Percentiles rank a stretch among this genome's conserved stretches.
phyloP scores from a whole-genome alignment of 2,888 invertebrate species.

The Leptarthrus brevirostris region DNA sequence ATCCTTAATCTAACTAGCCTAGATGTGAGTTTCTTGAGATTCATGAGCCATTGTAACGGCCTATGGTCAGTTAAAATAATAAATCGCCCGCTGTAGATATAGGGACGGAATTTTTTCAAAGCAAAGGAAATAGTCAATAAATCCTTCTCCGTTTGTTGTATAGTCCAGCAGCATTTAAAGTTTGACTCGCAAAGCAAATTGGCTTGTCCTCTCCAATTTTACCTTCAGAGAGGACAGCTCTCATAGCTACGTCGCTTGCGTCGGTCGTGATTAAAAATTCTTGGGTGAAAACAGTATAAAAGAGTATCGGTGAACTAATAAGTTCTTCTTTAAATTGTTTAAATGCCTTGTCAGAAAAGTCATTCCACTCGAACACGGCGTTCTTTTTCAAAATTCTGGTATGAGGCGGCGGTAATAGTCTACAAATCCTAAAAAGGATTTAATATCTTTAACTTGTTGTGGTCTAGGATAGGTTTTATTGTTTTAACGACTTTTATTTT shows the following conservation, averaged over 20 bases:
- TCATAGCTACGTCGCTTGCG: conserved; percentile 13
- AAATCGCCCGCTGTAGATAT: no score
- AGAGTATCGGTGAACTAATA: neutral
- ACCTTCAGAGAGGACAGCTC: conserved; percentile 34
- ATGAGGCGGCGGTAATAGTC: neutral
- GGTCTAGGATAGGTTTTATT: neutral
- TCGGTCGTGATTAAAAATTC: conserved; percentile 27
- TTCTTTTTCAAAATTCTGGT: neutral
- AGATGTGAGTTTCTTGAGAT: no score
- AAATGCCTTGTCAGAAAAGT: neutral
- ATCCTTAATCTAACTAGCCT: no score
- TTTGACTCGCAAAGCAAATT: no score
- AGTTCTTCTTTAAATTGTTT: neutral
- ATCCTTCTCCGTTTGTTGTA: no score
- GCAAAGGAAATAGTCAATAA: no score
- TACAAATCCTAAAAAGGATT: neutral
- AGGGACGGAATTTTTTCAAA: no score
- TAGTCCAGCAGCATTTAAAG: no score
- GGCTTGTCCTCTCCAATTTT: neutral
- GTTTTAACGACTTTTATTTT: neutral
- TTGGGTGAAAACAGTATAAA: conserved; percentile 11
- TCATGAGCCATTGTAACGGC: no score
- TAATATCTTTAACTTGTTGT: neutral
- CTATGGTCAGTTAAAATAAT: no score
- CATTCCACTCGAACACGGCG: neutral